Percentiles rank a stretch among this genome's conserved stretches.
Conservation (phyloP, 1,140 invertebrate species). For the Meteorus sp. region DNA sequence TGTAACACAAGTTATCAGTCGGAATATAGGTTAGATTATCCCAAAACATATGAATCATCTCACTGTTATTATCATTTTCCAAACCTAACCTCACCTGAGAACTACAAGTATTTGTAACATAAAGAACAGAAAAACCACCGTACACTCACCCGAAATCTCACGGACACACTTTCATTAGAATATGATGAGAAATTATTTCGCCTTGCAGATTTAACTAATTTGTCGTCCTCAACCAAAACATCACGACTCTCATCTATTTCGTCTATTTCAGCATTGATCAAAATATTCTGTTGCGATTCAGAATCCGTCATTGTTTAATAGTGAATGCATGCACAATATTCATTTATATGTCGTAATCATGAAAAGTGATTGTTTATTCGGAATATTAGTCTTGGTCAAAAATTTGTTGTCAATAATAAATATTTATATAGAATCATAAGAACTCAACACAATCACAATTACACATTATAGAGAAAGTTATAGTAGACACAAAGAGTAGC, state of each 20-base stretch:
- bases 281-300: conserved; percentile 26
- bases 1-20: neutral
- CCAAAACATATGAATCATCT: too few species aligned
- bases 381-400: too few species aligned
- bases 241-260: conserved; percentile 11
- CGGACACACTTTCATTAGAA: conserved; percentile 36
- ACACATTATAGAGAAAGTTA: too few species aligned
- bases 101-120: too few species aligned
- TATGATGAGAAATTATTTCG: conserved; percentile 54
- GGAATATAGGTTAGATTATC: too few species aligned
- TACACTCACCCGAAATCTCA: conserved; percentile 47
- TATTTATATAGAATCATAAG: too few species aligned
- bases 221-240: conserved; percentile 32
- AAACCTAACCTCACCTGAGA: too few species aligned
- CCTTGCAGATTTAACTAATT: conserved; percentile 31
- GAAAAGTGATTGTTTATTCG: too few species aligned
- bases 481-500: too few species aligned
- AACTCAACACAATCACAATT: too few species aligned
- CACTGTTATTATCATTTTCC: too few species aligned
- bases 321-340: neutral
- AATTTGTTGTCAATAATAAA: too few species aligned
- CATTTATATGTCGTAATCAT: neutral
- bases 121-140: neutral
- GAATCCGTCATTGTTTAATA: conserved; percentile 32
- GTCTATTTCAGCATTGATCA: conserved; percentile 32